These are phyloP conservation scores for Phalloptychus januarius DNA, from an alignment of 2,797 vertebrate species.

Conservation along the genomic window DNA sequence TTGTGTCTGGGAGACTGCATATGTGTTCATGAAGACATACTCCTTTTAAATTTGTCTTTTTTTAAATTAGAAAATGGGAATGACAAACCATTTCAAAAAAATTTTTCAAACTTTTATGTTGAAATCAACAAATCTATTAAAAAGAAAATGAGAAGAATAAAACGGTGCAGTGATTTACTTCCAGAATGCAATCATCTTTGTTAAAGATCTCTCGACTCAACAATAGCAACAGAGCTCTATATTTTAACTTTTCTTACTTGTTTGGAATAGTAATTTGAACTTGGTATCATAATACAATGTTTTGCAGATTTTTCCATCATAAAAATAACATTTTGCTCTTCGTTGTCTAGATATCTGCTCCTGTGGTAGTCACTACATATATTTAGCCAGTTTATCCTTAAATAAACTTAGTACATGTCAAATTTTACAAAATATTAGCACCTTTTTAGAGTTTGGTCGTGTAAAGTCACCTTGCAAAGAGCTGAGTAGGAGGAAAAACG, in stretches of 20 bases:
- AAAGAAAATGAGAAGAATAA: background rate
- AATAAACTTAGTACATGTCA: background rate
- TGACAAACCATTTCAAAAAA: background rate
- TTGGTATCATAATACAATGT: background rate
- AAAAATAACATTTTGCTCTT: background rate
- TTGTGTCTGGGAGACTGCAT: background rate
- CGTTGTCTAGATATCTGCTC: background rate
- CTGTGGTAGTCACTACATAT: background rate
- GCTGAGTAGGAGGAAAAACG: background rate
- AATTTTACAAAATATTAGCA: background rate
- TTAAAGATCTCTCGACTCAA: background rate
- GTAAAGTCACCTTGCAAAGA: constrained; percentile 4
- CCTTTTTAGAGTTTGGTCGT: background rate
- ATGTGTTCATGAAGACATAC: background rate
- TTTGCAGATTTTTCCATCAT: background rate
- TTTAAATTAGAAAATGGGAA: background rate
- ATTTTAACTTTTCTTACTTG: background rate
- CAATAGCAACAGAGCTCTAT: background rate
- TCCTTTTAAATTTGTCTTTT: background rate
- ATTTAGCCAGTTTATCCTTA: background rate
- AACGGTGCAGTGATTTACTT: background rate
- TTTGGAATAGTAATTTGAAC: background rate
- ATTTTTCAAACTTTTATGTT: background rate
- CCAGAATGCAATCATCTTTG: background rate
- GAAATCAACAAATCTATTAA: background rate